phyloP scores from a whole-genome alignment of 2,797 vertebrate genomes.

The Diplodus puntazzo region DNA sequence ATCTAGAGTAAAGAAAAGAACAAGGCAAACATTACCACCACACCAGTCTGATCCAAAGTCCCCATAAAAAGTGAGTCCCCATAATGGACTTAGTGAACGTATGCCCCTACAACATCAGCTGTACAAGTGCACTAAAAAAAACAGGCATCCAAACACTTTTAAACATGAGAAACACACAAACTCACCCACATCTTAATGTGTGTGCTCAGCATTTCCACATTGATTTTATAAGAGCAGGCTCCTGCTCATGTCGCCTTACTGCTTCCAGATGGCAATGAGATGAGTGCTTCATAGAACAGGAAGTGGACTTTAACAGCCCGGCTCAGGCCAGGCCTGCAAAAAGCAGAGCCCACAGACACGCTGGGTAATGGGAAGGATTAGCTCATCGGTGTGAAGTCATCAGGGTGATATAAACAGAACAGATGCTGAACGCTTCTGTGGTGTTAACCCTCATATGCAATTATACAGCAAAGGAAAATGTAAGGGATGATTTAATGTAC shows the following conservation, averaged over 20 bases:
- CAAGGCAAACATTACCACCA: not conserved
- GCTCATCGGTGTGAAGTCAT: conserved; percentile 75
- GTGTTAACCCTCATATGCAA: conserved; percentile 17
- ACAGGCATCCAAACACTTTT: not conserved
- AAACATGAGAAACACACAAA: not conserved
- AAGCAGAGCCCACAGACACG: conserved; percentile 52
- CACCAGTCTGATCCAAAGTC: not conserved
- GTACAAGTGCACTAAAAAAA: not conserved
- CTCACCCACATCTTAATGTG: conserved; percentile 9
- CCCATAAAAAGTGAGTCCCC: not conserved
- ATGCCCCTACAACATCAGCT: not conserved
- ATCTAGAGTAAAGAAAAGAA: not conserved
- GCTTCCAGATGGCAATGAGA: conserved; percentile 69
- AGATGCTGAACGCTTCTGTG: conserved; percentile 58
- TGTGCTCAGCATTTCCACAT: conserved; percentile 39
- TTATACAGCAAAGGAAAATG: conserved; percentile 28
- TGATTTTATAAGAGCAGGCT: conserved; percentile 15
- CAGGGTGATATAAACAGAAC: conserved; percentile 63
- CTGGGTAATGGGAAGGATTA: conserved; percentile 71
- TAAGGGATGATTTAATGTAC: conserved; percentile 11
- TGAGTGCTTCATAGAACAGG: conserved; percentile 32
- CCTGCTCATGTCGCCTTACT: conserved; percentile 39
- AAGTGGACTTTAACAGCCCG: conserved; percentile 34
- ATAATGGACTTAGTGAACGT: not conserved
- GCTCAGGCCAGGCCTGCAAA: conserved; percentile 49